These are phyloP conservation scores for Corvus cornix DNA, from an alignment of 2,113 vertebrate genomes.

Conservation along the genomic window DNA sequence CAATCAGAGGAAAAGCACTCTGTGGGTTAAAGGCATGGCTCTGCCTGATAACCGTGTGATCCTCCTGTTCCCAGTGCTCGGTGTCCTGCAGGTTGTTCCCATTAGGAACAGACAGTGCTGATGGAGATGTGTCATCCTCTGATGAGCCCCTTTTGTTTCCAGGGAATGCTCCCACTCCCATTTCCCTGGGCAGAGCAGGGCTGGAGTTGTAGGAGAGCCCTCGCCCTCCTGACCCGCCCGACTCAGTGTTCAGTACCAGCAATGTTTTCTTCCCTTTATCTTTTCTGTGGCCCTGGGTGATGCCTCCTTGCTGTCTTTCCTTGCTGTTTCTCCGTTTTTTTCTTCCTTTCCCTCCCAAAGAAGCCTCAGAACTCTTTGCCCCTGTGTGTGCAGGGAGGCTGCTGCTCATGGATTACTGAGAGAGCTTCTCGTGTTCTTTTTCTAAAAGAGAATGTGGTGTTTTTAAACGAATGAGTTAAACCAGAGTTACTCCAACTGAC, in stretches of 20 bases:
- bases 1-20: neutral
- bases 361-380: neutral
- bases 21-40: neutral
- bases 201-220: neutral
- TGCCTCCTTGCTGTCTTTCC: neutral
- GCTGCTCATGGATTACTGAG: neutral
- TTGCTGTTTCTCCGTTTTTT: neutral
- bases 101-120: neutral
- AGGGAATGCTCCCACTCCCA: neutral
- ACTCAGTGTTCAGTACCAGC: neutral
- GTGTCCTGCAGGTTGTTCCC: neutral
- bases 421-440: neutral
- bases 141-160: neutral
- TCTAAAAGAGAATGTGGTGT: accelerated
- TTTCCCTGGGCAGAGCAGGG: neutral
- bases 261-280: neutral
- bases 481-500: neutral
- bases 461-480: neutral
- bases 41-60: neutral
- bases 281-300: neutral
- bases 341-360: neutral
- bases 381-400: neutral
- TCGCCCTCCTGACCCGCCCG: neutral
- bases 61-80: neutral
- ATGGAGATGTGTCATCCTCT: neutral